Base-by-base conservation (phyloP, 2,888 invertebrate genomes). In the Lissocephala sabroskyi region DNA sequence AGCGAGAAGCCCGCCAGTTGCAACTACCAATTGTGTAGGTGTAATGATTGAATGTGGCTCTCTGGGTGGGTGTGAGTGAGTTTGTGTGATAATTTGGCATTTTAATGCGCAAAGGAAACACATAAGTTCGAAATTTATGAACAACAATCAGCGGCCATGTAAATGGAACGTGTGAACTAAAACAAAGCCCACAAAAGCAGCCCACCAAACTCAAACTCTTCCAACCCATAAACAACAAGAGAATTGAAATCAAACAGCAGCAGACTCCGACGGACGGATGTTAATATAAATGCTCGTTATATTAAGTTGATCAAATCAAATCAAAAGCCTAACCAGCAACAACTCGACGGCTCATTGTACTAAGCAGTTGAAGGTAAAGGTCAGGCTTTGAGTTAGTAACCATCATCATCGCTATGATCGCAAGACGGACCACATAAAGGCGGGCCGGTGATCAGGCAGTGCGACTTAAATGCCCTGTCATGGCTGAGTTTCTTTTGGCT, bases 361-460 rank as follows among this genome's bases (percentile, higher is more conserved):
- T 74, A 61, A 65, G 63, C 63, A 59, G 47, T 50, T 68, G 74
- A 71, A 76, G 76, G 74, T 59, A 70, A 76, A 73, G 76, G 76
- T 50, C 65, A 49, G n/a, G 16, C 39, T n/a, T 4, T 23, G 39
- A 17, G n/a, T n/a, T n/a, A n/a, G 42, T 33, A 43, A 48, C 51
- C 45, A 45, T 41, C 52, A 58, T 55, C 36, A 54, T 39, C 46
- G 47, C 56, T 37, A 65, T 45, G 62, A 54, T 54, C 52, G 3
- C 3, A 32, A 32, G 13, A n/a, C 4, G 19, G 19, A 19, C 62
- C 62, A 65, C 3, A 23, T 23, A 23, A 23, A 23, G 7, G 23
- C 23, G 7, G 23, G 7, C 7, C 23, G n/a, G n/a, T n/a, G n/a
- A n/a, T n/a, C n/a, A n/a, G n/a, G n/a, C n/a, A n/a, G 23, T 23